Evolutionary conservation across 2,113 vertebrate genomes (phyloP), one percentile per base, ranked within the genome.

Genomic region (Anolis carolinensis): DNA sequence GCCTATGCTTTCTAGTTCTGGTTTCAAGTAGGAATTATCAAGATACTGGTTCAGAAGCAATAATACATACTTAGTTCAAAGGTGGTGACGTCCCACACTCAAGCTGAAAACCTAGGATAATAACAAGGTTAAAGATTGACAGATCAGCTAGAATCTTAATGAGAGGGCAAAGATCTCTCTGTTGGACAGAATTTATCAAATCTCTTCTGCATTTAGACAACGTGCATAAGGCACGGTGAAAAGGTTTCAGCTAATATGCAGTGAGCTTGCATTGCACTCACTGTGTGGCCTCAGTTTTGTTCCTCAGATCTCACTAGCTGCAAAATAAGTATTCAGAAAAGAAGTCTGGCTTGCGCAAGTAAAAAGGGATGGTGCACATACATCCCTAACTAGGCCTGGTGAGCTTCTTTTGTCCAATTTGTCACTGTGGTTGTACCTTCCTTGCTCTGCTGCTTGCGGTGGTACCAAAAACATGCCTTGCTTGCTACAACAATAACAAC

Each of bases 71-170:
- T 18, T 63, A 50, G 30, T 74, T 86, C 70, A 63, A 86, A 73
- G 30, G 34, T 8, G 9, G 32, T 50, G 48, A 18, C 2, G 4
- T 68, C 9, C 7, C 20, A 0, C 63, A 16, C 71, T 4, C 52
- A 44, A 18, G 27, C 23, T 67, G 23, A 63, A 68, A 78, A 39
- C 16, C 74, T 13, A 32, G 30, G 23, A 65, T 73, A 73, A 7
- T 34, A 10, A 13, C n/a, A 65, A 74, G 27, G 70, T 74, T 81
- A 81, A 81, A 55, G 73, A 79, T 79, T 79, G 75, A 78, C 50
- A 18, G 48, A 79, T 6, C 55, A 50, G 30, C 25, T 4, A 13
- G 25, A 55, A 18, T 59, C 8, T 79, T 70, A 75, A 74, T 36
- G 30, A 86, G 14, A 74, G 70, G 68, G 14, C 79, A 86, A 81